Evolutionary conservation across 2,888 invertebrate species (phyloP), one percentile per base, ranked within the genome.

Genomic region (Acronicta leporina): DNA sequence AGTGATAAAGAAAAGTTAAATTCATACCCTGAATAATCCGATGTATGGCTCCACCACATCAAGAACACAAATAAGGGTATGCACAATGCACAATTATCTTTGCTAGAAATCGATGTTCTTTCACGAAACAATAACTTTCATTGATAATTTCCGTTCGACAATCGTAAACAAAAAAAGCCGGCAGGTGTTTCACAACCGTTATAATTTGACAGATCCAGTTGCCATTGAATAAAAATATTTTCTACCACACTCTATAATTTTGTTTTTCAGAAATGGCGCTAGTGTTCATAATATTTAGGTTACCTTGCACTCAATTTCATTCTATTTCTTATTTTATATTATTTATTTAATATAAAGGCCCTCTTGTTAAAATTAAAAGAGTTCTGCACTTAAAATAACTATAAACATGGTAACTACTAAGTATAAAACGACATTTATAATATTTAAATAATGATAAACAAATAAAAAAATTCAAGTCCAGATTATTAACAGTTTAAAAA

Each of bases 161-260:
- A 75, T 68, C 65, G 86, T 87, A 90, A 90, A 90, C 88, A 88
- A 88, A 86, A 65, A 82, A 86, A 84, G n/a, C 73, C 74, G 81
- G 87, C 92, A 93, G 92, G 85, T 92, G 92, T 84, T 75, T 62
- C 58, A 49, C 67, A 86, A 83, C 90, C 89, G 90, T 90, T 91
- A 87, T 66, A 81, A 72, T 60, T 73, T 84, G 86, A 85, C 84
- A 84, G 76, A 11, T 58, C 44, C 48, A 35, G 77, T 72, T 75
- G 74, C 82, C 75, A 73, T 1, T 30, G 16, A 10, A n/a, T 27
- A 44, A 35, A 47, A 50, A 38, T 7, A 30, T 59, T 56, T 66
- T 53, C 73, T 79, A 75, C 74, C 52, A 72, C 52, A 72, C 40
- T 46, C 48, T 43, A 13, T 42, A 35, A 25, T 48, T 7, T n/a